Evolutionary conservation across 2,888 invertebrate genomes (phyloP), one percentile per base, ranked within the genome.

Genomic region (Andrena praecox): DNA sequence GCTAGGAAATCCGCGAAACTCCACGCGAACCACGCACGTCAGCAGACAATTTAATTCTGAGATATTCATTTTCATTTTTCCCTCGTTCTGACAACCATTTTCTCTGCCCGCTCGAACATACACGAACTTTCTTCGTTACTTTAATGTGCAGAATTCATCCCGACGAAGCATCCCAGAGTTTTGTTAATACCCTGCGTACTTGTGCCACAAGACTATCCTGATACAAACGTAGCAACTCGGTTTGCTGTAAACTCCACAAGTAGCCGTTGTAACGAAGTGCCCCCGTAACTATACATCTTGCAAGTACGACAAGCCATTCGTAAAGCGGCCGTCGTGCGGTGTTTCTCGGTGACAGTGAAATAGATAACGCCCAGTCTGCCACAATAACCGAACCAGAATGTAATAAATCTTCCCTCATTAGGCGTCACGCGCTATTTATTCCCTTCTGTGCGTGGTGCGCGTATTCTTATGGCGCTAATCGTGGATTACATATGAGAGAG

Each of bases 241-340:
- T 8, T 29, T 20, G 60, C 27, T 77, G 69, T 66, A 70, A 77
- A 77, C 63, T 68, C 59, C 7, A 64, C 73, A 69, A 73, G 78
- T 81, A 81, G 64, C 56, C 56, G 54, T 16, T 60, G 33, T 54
- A 62, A 66, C 27, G 10, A 59, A 35, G 56, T 12, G 52, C 33
- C 29, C 16, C 50, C 27, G 54, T 48, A 33, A 50, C 79, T 80
- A 68, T 81, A 74, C 54, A 62, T 81, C 70, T 69, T 59, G 42
- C 8, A 62, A 64, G 29, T 16, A 27, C 60, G 81, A 69, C 78
- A 79, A 60, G 50, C 69, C 54, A 81, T 81, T 70, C 81, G 59
- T 79, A 79, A 74, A 24, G 73, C 59, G 42, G 73, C 73, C 69
- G 66, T 78, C 68, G 66, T 54, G 64, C 16, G 48, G 33, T 68